Conservation (phyloP, 2,888 invertebrate species). For the Cephalotes varians region DNA sequence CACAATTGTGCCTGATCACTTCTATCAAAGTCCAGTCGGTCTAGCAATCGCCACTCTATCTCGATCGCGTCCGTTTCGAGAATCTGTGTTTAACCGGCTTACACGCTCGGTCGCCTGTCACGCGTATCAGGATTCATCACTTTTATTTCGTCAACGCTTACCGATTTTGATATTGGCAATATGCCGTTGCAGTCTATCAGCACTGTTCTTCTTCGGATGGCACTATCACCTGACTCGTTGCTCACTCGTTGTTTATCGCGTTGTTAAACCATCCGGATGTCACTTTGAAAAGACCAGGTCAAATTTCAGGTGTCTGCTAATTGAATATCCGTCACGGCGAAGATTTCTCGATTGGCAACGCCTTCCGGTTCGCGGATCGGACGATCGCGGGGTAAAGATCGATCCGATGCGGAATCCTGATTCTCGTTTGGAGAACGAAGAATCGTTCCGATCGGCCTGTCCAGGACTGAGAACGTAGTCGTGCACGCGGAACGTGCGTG, state of each 20-base stretch:
- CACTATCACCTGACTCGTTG: conserved; percentile 33
- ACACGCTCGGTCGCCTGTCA: conserved; percentile 1
- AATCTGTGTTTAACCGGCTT: conserved; percentile 4
- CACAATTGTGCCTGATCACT: conserved; percentile 1
- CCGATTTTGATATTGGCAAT: neutral
- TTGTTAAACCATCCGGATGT: neutral
- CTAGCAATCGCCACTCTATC: neutral
- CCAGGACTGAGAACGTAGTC: conserved; percentile 16
- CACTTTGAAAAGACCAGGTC: neutral
- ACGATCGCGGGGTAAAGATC: neutral
- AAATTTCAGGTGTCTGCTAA: neutral
- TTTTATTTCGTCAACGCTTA: neutral
- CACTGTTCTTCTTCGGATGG: conserved; percentile 19
- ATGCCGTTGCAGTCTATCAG: neutral
- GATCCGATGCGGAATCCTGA: neutral
- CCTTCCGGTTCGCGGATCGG: neutral
- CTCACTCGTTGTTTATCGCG: neutral
- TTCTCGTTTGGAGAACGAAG: neutral
- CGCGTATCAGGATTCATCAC: conserved; percentile 18
- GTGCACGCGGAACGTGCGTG: conserved; percentile 59
- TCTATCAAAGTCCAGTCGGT: neutral
- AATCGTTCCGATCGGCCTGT: conserved; percentile 21
- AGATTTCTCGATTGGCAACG: neutral
- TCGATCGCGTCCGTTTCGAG: neutral
- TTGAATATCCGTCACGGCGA: neutral